A percentile compares a stretch with the other conserved stretches of the same genome.
Conservation (phyloP, 2,888 invertebrate genomes). For the Calliscelio sp. region DNA sequence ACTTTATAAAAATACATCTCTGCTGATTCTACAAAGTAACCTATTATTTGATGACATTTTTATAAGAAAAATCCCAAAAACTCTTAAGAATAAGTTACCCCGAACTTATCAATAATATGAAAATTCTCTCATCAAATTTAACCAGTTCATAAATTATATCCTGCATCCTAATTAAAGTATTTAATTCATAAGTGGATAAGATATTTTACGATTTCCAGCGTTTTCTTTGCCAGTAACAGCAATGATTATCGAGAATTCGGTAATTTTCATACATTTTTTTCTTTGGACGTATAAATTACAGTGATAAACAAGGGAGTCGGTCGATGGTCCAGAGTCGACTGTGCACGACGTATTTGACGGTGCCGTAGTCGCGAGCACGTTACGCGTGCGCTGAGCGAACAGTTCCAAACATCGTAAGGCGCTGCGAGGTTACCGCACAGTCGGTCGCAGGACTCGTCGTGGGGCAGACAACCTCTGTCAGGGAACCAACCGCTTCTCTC, state of each 20-base stretch:
- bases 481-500: slow-evolving; percentile 52
- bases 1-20: no score
- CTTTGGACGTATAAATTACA: slow-evolving; percentile 36
- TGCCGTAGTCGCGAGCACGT: slow-evolving; percentile 74
- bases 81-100: no score
- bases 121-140: neutral
- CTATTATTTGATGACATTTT: no score
- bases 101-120: neutral
- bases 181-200: neutral
- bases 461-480: slow-evolving; percentile 70
- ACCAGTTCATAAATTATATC: neutral
- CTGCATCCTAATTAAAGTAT: slow-evolving; percentile 13
- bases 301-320: slow-evolving; percentile 70
- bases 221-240: neutral
- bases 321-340: slow-evolving; percentile 83
- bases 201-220: neutral
- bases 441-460: slow-evolving; percentile 77
- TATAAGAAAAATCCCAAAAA: no score
- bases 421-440: slow-evolving; percentile 75
- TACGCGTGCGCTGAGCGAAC: slow-evolving; percentile 81
- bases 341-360: slow-evolving; percentile 76
- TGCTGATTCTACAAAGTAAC: no score
- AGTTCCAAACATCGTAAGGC: slow-evolving; percentile 72
- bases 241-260: slow-evolving; percentile 22
- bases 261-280: slow-evolving; percentile 36